Percentiles rank a stretch among this genome's conserved stretches.
phyloP scores from a whole-genome alignment of 2,113 vertebrate species.

The Phoxinus phoxinus region DNA sequence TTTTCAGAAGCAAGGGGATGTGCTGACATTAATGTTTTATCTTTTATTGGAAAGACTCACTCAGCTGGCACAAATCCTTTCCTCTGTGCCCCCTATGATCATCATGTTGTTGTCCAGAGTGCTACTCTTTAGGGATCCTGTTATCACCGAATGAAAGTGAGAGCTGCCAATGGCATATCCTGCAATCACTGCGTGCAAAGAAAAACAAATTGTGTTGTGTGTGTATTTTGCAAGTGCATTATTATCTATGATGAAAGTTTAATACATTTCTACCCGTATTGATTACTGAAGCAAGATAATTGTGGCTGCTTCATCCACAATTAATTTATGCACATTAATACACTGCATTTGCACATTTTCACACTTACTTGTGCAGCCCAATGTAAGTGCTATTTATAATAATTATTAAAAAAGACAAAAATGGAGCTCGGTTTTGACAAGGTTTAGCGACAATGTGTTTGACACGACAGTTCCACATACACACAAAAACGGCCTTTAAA shows the following conservation, averaged over 20 bases:
- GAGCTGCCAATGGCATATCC: constrained; percentile 61
- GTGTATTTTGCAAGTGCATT: constrained; percentile 34
- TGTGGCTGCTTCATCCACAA: constrained; percentile 15
- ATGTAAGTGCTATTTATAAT: background rate
- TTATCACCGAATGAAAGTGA: constrained; percentile 66
- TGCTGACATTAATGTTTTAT: constrained; percentile 62
- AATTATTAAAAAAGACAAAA: background rate
- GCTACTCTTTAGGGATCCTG: constrained; percentile 67
- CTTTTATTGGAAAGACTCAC: constrained; percentile 61
- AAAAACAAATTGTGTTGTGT: constrained; percentile 25
- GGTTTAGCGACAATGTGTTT: background rate
- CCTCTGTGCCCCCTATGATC: constrained; percentile 71
- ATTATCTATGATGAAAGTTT: constrained; percentile 27
- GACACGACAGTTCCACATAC: background rate
- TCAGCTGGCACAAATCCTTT: constrained; percentile 67
- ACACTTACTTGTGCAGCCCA: background rate
- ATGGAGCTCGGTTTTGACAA: background rate
- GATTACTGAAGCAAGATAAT: constrained; percentile 53
- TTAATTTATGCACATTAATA: constrained; percentile 22
- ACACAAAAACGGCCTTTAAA: constrained; percentile 15
- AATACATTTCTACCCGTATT: constrained; percentile 15
- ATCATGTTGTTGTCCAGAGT: constrained; percentile 72
- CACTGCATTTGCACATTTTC: background rate
- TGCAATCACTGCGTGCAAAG: constrained; percentile 60
- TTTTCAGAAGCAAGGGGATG: constrained; percentile 28